A percentile compares a stretch with the other conserved stretches of the same genome.
phyloP scores from a whole-genome alignment of 2,797 vertebrate genomes.

The Aplochiton taeniatus region DNA sequence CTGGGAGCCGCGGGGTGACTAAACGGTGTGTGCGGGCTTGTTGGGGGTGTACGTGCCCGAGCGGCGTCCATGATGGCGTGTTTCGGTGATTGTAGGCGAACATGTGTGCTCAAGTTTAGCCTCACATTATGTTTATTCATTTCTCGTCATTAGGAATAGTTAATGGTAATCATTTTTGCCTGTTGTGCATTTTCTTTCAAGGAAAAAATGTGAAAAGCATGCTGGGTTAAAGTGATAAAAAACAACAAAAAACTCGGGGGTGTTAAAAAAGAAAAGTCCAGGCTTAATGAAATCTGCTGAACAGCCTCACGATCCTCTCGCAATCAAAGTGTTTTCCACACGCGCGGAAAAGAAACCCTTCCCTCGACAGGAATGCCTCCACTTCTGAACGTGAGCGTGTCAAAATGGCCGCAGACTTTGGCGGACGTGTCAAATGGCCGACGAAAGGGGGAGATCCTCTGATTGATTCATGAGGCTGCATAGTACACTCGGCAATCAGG shows the following conservation, averaged over 20 bases:
- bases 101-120: constrained; percentile 6
- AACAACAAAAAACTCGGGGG: no score
- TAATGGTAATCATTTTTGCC: no score
- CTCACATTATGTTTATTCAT: constrained; percentile 12
- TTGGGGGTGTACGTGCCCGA: constrained; percentile 4
- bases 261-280: constrained; percentile 29
- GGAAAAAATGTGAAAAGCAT: no score
- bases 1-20: constrained; percentile 37
- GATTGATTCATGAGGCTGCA: constrained; percentile 74
- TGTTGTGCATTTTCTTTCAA: no score
- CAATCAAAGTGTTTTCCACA: constrained; percentile 43
- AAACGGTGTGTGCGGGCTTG: constrained; percentile 7
- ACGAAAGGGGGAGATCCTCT: constrained; percentile 68
- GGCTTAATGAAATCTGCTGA: neutral
- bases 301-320: constrained; percentile 46
- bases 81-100: neutral
- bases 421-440: constrained; percentile 59
- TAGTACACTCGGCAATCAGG: constrained; percentile 65
- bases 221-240: no score
- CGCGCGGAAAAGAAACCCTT: constrained; percentile 53
- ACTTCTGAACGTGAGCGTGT: constrained; percentile 64
- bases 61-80: neutral
- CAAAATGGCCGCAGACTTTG: constrained; percentile 61
- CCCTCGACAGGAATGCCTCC: constrained; percentile 69
- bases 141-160: no score